Evolutionary conservation across 2,797 vertebrate genomes (phyloP), one percentile per base, ranked within the genome.

Genomic region (Betta splendens): DNA sequence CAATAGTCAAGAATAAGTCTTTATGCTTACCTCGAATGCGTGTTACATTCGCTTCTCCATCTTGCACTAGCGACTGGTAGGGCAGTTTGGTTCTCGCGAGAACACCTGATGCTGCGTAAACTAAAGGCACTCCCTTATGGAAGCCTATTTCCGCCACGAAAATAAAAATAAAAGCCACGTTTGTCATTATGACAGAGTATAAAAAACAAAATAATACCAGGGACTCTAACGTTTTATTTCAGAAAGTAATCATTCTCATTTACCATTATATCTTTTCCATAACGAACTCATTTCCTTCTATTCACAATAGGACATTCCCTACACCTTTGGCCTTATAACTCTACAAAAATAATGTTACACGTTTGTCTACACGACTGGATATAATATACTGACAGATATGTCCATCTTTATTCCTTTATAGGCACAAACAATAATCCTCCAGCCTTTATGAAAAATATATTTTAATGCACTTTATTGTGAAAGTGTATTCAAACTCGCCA

Each of bases 31-130:
- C 93, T 90, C 88, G 71, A 81, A 86, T 91, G 88, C 87, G 86
- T 85, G 88, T 89, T 90, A 89, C 80, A 90, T 85, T 87, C 82
- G 86, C 88, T 91, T 93, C 93, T 91, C 93, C 93, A 94, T 94
- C 86, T 94, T 93, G 90, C 87, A 89, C 87, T 91, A 82, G 87
- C 84, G 81, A 87, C 86, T 85, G 78, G 88, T 84, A 82, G 86
- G 82, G 69, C 53, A 65, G 63, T 55, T 61, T 12, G 22, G 71
- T 64, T 90, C 87, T 92, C 92, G 91, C 92, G 92, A 92, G 85
- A 91, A 39, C 69, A 86, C 69, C 69, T 67, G 70, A 48, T 66
- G 42, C 32, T 80, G 73, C 74, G 66, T 77, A 79, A 45, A 55
- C 58, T 21, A 51, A 33, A 61, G 80, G 63, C 84, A 87, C 84